phyloP scores from a whole-genome alignment of 2,797 vertebrate genomes.

The Ispidina picta region DNA sequence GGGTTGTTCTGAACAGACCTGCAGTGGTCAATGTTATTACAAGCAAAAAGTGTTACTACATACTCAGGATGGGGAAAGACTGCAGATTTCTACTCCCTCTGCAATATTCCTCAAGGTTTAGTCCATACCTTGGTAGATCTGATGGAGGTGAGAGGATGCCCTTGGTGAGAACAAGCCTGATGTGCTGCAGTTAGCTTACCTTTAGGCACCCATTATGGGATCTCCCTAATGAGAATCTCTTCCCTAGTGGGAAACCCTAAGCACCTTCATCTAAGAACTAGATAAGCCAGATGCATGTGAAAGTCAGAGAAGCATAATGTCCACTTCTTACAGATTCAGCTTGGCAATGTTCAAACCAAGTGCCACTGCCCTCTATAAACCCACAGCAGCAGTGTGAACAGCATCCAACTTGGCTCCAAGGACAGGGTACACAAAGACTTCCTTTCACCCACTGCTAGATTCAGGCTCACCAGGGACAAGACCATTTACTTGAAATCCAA shows the following conservation, averaged over 20 bases:
- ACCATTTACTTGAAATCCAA: not conserved
- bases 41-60: not conserved
- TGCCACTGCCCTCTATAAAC: not conserved
- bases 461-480: not conserved
- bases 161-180: not conserved
- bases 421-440: not conserved
- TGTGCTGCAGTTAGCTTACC: not conserved
- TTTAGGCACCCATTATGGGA: not conserved
- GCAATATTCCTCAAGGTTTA: not conserved
- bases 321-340: not conserved
- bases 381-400: not conserved
- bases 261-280: slow-evolving; percentile 3
- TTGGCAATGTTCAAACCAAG: rapidly evolving
- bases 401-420: not conserved
- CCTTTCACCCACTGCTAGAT: not conserved
- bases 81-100: not conserved
- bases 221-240: not conserved
- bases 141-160: not conserved
- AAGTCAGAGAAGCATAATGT: not conserved
- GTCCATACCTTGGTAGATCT: not conserved
- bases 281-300: slow-evolving; percentile 14
- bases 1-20: slow-evolving; percentile 67
- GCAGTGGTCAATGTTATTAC: not conserved
- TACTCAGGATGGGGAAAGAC: not conserved
- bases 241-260: not conserved